Evolutionary conservation across 2,888 invertebrate genomes (phyloP).

Genomic region (Rosalia funebris): DNA sequence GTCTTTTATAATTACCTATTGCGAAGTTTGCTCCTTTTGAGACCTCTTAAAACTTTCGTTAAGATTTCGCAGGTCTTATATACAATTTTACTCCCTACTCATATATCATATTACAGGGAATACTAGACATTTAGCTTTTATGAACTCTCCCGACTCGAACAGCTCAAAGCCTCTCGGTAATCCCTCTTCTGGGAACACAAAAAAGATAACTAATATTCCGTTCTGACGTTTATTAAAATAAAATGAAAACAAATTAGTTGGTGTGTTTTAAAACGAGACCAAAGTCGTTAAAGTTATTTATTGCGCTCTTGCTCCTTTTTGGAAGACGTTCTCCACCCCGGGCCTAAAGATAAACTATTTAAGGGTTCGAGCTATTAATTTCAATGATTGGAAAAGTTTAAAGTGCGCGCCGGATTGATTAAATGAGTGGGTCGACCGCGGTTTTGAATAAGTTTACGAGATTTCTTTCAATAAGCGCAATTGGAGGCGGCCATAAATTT

Average conservation of each 20-base stretch:
- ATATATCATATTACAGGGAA: constrained; percentile 14
- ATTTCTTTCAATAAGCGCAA: constrained; percentile 27
- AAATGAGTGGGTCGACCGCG: constrained; percentile 14
- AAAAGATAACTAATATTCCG: constrained; percentile 13
- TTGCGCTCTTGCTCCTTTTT: constrained; percentile 17
- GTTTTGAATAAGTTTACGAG: constrained; percentile 22
- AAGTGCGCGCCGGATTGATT: constrained; percentile 37
- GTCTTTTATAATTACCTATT: constrained; percentile 13
- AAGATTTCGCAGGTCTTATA: constrained; percentile 33
- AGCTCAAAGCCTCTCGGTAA: not conserved
- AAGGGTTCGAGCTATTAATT: constrained; percentile 31
- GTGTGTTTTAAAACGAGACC: constrained; percentile 13
- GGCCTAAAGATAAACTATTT: constrained; percentile 24
- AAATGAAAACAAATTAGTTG: constrained; percentile 20
- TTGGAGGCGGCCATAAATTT: constrained; percentile 20
- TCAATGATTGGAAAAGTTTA: constrained; percentile 39
- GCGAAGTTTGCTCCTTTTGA: not conserved
- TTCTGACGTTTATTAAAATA: constrained; percentile 21
- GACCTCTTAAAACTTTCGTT: constrained; percentile 28
- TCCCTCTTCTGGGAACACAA: not conserved
- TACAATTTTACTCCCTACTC: constrained; percentile 28
- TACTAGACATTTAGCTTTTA: not conserved
- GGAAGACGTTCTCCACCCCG: constrained; percentile 7
- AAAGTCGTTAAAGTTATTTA: constrained; percentile 22
- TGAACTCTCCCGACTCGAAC: not conserved